phyloP scores from a whole-genome alignment of 2,797 vertebrate genomes.

The Spinus olivaceus region DNA sequence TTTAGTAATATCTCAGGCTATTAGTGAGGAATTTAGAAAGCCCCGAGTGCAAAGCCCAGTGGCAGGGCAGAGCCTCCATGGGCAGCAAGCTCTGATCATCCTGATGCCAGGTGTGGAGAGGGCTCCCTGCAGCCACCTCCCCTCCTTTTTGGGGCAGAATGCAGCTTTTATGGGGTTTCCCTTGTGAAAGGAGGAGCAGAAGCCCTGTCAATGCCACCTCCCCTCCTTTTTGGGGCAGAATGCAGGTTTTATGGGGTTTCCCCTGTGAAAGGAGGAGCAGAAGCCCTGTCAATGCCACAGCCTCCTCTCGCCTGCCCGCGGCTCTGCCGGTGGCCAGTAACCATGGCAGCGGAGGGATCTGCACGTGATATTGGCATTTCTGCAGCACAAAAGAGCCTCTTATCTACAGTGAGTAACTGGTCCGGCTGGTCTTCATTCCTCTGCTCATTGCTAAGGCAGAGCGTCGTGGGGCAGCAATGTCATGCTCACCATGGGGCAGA shows the following conservation, averaged over 20 bases:
- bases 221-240: too few relatives aligned
- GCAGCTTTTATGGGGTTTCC: not conserved
- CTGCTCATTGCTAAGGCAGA: not conserved
- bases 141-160: too few relatives aligned
- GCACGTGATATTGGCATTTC: constrained; percentile 24
- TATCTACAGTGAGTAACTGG: not conserved
- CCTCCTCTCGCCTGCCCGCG: fast-evolving
- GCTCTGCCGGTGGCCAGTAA: not conserved
- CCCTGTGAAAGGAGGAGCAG: fast-evolving
- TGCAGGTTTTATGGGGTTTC: not conserved
- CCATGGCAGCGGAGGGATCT: not conserved
- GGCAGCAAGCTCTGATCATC: fast-evolving
- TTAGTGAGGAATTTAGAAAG: not conserved
- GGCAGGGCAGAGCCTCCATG: fast-evolving
- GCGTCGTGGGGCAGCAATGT: fast-evolving
- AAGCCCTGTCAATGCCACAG: not conserved
- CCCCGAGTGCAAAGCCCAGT: fast-evolving
- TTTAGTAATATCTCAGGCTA: not conserved
- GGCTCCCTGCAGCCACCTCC: fast-evolving
- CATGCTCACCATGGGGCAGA: not conserved
- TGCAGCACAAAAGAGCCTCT: constrained; percentile 43
- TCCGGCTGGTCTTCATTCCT: not conserved
- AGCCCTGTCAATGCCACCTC: fast-evolving
- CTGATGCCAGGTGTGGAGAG: fast-evolving
- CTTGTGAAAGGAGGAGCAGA: too few relatives aligned